Evolutionary conservation across 2,113 vertebrate species (phyloP).

Genomic region (Paramormyrops kingsleyae): DNA sequence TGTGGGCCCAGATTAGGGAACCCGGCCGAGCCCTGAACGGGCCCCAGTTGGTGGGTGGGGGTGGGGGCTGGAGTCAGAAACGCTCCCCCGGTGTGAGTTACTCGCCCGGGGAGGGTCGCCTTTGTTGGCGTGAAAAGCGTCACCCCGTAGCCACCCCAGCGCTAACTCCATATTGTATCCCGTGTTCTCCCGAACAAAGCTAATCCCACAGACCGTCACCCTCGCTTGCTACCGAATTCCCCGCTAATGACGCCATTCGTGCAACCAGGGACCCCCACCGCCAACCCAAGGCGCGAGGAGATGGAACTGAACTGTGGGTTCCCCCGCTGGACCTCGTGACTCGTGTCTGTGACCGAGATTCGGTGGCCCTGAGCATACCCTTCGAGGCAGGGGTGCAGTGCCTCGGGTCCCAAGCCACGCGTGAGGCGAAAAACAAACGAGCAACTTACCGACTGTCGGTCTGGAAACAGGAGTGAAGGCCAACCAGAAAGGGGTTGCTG

Average conservation of each 20-base stretch:
- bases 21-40: not conserved
- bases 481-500: conserved; percentile 92
- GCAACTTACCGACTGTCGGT: conserved; percentile 90
- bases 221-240: not conserved
- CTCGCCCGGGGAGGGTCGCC: not conserved
- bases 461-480: conserved; percentile 96
- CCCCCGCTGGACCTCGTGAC: not conserved
- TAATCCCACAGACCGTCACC: not conserved
- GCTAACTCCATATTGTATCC: not conserved
- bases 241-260: not conserved
- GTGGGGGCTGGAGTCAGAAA: not conserved
- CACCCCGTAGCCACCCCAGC: not conserved
- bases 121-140: not conserved
- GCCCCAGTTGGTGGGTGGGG: not conserved
- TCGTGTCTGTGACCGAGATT: not conserved
- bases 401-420: not conserved
- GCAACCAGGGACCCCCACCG: not conserved
- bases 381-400: not conserved
- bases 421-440: not conserved
- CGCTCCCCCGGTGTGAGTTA: not conserved
- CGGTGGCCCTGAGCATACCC: not conserved
- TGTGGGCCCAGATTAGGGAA: not conserved
- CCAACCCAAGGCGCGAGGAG: not conserved
- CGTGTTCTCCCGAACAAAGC: not conserved
- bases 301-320: not conserved